phyloP scores from a whole-genome alignment of 2,888 invertebrate genomes.

The Drosophila borborema region DNA sequence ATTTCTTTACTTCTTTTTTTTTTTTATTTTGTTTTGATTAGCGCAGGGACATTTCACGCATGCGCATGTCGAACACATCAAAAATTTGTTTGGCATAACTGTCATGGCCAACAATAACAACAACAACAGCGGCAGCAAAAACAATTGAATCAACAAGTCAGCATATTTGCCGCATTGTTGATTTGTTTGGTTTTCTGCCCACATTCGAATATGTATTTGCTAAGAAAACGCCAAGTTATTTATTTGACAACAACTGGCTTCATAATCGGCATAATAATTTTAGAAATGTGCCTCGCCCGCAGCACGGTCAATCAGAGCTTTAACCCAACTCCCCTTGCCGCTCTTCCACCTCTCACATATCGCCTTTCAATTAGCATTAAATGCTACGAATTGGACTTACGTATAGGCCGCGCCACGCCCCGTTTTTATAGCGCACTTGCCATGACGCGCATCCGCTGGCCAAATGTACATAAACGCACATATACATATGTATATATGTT shows the following conservation, averaged over 20 bases:
- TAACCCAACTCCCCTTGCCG: background rate
- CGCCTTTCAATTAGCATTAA: constrained; percentile 32
- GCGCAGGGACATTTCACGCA: constrained; percentile 62
- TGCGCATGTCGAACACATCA: constrained; percentile 54
- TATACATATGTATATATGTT: background rate
- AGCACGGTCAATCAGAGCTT: constrained; percentile 31
- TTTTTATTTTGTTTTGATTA: constrained; percentile 14
- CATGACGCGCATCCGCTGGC: constrained; percentile 67
- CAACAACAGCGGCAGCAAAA: constrained; percentile 24
- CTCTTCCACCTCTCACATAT: background rate
- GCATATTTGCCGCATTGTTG: constrained; percentile 59
- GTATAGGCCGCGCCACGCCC: constrained; percentile 48
- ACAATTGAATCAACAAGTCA: constrained; percentile 29
- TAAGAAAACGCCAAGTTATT: constrained; percentile 75
- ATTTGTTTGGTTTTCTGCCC: constrained; percentile 50
- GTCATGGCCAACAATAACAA: constrained; percentile 56
- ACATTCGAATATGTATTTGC: constrained; percentile 62
- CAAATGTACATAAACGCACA: constrained; percentile 10
- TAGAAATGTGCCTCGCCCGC: constrained; percentile 46
- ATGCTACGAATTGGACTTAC: constrained; percentile 29
- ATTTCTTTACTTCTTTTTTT: constrained; percentile 2
- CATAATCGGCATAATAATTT: constrained; percentile 63
- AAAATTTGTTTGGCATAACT: constrained; percentile 68
- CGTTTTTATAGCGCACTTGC: constrained; percentile 36
- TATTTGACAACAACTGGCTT: constrained; percentile 51